Conservation (phyloP, 2,888 invertebrate species). For the Agrenia bidenticulata region DNA sequence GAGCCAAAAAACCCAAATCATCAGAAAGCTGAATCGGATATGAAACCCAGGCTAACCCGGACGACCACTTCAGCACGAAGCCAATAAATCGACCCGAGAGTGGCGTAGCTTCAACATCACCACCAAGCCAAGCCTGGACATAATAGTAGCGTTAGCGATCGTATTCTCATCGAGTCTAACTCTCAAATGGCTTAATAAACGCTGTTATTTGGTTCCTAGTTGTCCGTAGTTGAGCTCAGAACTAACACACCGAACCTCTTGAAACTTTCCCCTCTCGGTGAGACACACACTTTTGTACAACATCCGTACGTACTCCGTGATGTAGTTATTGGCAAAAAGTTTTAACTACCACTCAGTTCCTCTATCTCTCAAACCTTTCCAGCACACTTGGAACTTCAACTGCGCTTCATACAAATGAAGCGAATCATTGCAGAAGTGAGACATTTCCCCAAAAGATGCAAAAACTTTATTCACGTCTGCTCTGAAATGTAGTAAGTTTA, state of each 20-base stretch:
- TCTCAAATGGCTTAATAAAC: slow-evolving; percentile 36
- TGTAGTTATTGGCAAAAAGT: neutral
- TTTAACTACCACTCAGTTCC: slow-evolving; percentile 3
- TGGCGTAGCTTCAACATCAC: slow-evolving; percentile 7
- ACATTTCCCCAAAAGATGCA: no score
- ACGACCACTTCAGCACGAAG: slow-evolving; percentile 41
- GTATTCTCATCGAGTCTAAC: slow-evolving; percentile 16
- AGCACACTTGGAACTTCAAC: no score
- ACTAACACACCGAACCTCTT: slow-evolving; percentile 23
- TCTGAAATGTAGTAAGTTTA: no score
- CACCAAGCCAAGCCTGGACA: slow-evolving; percentile 2
- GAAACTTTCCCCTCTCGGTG: slow-evolving; percentile 28
- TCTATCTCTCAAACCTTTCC: no score
- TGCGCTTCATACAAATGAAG: no score
- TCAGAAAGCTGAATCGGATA: no score
- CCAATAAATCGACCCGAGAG: slow-evolving; percentile 37
- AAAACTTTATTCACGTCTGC: no score
- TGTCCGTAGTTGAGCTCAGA: slow-evolving; percentile 2
- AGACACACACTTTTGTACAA: slow-evolving; percentile 5
- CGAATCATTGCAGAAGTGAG: no score
- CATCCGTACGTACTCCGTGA: neutral
- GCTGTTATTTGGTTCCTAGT: slow-evolving; percentile 24
- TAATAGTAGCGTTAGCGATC: neutral
- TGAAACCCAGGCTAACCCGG: no score
- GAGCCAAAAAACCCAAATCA: no score